Evolutionary conservation across 2,888 invertebrate genomes (phyloP).

Genomic region (Eristalinus aeneus): DNA sequence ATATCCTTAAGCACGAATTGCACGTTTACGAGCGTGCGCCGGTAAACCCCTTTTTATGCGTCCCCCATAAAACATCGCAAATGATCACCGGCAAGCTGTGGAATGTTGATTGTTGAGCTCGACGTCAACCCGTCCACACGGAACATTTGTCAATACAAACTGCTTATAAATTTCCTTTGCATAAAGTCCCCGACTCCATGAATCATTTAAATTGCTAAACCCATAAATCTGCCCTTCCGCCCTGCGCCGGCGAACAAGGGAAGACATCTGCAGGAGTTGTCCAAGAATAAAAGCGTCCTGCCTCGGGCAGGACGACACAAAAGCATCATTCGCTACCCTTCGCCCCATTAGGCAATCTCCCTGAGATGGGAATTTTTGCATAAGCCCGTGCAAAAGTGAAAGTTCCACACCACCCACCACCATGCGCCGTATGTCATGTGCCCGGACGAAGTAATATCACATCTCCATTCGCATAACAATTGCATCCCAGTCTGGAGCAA

Average conservation of each 20-base stretch:
- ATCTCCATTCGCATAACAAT: background rate
- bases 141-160: background rate
- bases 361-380: background rate
- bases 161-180: background rate
- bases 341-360: background rate
- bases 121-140: background rate
- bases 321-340: background rate
- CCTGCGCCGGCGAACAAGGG: background rate
- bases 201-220: background rate
- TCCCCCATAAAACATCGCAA: background rate
- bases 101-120: background rate
- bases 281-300: background rate
- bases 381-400: background rate
- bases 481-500: background rate
- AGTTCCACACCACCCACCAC: background rate
- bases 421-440: background rate
- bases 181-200: background rate
- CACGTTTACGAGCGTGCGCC: background rate
- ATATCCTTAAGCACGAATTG: background rate
- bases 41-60: background rate
- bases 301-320: background rate
- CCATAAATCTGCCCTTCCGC: background rate
- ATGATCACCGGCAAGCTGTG: background rate
- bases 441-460: background rate
- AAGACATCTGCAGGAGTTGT: background rate